Evolutionary conservation across 2,888 invertebrate genomes (phyloP), one percentile per base, ranked within the genome.

Genomic region (Brachyopa scutellaris): DNA sequence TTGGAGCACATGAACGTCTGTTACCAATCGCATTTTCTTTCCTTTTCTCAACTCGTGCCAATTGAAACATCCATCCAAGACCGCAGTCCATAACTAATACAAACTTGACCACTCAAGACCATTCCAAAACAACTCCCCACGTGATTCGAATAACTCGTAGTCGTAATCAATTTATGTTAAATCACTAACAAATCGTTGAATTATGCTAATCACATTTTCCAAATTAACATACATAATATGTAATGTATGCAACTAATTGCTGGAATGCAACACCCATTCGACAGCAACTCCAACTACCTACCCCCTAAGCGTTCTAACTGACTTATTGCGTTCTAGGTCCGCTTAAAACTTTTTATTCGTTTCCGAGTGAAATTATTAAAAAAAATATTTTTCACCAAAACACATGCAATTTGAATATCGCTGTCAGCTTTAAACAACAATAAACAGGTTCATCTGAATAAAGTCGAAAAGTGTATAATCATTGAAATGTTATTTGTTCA

Each of bases 381-480:
- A n/a, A 47, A 7, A 11, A 45, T 23, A 23, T 45, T 47, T 13
- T 21, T 51, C 15, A 1, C 11, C 9, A 51, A 33, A 51, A 51
- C 19, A 33, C n/a, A n/a, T n/a, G n/a, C n/a, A n/a, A n/a, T n/a
- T n/a, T n/a, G n/a, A n/a, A n/a, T n/a, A n/a, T n/a, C n/a, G n/a
- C n/a, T n/a, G n/a, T n/a, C n/a, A n/a, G 15, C 31, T 15, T 19
- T 19, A 6, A 7, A 8, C 26, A 17, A 47, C 15, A 21, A 8
- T 4, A 53, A 53, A 66, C 66, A 40, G 21, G 29, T 53, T 66
- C 51, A 40, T 31, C 40, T 38, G 38, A 26, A 53, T 73, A 73
- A 19, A 55, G 29, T 21, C 45, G 72, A 64, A 36, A 73, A 73
- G 72, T 73, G 51, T 36, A n/a, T n/a, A 62, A 26, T 26, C 29